A percentile compares a stretch with the other conserved stretches of the same genome.
Evolutionary conservation across 1,140 invertebrate species (phyloP).

Genomic region (Phocides pigmalion): DNA sequence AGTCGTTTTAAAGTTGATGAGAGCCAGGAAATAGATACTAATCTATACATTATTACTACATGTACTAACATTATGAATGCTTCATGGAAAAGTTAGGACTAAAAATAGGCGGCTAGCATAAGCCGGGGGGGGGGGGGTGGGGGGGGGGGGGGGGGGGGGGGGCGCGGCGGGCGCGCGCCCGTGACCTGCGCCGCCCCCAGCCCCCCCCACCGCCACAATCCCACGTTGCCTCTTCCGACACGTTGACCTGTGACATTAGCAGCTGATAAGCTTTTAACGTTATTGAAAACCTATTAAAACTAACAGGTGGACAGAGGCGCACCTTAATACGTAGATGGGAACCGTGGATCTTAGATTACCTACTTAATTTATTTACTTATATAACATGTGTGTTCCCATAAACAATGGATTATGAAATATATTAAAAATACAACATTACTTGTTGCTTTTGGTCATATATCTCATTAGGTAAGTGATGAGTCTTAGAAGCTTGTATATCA

Average conservation of each 20-base stretch:
- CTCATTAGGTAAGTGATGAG: too few species aligned
- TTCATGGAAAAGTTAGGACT: slow-evolving; percentile 5
- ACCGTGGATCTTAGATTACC: too few species aligned
- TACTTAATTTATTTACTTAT: too few species aligned
- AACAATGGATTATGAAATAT: too few species aligned
- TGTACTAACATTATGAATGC: background rate
- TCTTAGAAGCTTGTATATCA: too few species aligned
- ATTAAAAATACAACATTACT: too few species aligned
- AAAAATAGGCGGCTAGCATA: slow-evolving; percentile 22
- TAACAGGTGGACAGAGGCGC: background rate
- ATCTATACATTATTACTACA: background rate
- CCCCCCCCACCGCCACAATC: slow-evolving; percentile 51
- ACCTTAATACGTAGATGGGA: too few species aligned
- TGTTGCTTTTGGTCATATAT: too few species aligned
- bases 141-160: slow-evolving; percentile 37
- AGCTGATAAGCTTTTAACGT: slow-evolving; percentile 26
- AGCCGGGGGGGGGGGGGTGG: slow-evolving; percentile 33
- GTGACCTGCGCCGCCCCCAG: slow-evolving; percentile 72
- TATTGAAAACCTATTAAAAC: slow-evolving; percentile 14
- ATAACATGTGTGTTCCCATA: too few species aligned
- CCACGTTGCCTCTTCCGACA: slow-evolving; percentile 31
- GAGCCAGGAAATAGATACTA: background rate
- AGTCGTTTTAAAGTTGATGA: background rate
- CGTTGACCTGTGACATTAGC: slow-evolving; percentile 32
- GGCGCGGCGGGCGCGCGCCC: slow-evolving; percentile 53